Base-by-base conservation (phyloP, 1,140 invertebrate species). In the Papilio dardanus region DNA sequence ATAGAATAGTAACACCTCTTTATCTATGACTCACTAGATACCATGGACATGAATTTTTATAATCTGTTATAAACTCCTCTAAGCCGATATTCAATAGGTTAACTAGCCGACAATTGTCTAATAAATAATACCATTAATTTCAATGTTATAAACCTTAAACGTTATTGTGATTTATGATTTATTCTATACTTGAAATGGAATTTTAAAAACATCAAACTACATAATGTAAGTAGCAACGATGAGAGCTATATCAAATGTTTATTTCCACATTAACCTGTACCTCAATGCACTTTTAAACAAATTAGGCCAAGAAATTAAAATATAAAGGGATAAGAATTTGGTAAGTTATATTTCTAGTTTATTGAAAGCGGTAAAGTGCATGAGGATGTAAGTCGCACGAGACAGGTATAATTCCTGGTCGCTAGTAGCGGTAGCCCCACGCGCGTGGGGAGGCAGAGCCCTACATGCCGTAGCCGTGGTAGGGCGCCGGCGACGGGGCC, bases 391-490 rank as follows among this genome's bases (percentile, higher is more conserved):
- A 28, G 24, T 62, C n/a, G n/a, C n/a, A n/a, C 6, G 30, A 31
- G 67, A 35, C 35, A 37, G 35, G 33, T 19, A 8, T 8, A 35
- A 6, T 35, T 67, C 54, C 37, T 10, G 71, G 62, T 75, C 76
- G 71, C 79, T 68, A 84, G 76, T 81, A 81, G 62, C 78, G 81
- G 79, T 74, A 79, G 66, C 83, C 81, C 81, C 80, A 82, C 62
- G 71, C 54, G 66, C 31, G 74, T 54, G 81, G 81, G 83, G 77
- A 50, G 82, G 85, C 83, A 67, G 78, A 31, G 50, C 80, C 89
- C 88, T 93, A 94, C 93, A 94, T 94, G 87, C 93, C 92, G 87
- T 93, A 94, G 28, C 93, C 92, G 86, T 94, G 91, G 88, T 93
- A 93, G 65, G 91, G 92, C 74, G 90, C 88, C n/a, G 92, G 92